Conservation (phyloP, 2,113 vertebrate genomes). For the Mesitornis unicolor region DNA sequence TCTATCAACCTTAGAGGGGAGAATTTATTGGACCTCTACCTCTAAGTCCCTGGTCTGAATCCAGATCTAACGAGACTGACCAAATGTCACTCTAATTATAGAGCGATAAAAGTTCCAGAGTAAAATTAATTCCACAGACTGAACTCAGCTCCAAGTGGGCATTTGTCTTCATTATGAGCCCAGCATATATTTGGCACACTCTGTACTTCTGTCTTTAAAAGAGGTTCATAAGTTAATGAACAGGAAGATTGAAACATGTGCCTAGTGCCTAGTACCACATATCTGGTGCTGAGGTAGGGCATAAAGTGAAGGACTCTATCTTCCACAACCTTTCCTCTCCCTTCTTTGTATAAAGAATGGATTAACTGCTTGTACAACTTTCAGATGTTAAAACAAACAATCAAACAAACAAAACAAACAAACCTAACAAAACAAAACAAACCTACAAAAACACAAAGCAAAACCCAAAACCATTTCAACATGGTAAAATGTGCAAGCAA, state of each 20-base stretch:
- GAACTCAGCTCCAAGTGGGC: constrained; percentile 58
- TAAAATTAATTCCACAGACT: constrained; percentile 65
- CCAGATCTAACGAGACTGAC: constrained; percentile 41
- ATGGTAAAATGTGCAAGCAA: background rate
- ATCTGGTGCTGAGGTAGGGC: background rate
- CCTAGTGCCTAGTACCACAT: background rate
- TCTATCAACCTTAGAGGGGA: background rate
- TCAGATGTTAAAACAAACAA: background rate
- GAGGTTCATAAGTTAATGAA: constrained; percentile 45
- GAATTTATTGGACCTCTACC: background rate
- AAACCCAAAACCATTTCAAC: background rate
- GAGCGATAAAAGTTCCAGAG: constrained; percentile 50
- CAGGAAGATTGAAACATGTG: constrained; percentile 25
- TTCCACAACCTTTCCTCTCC: background rate
- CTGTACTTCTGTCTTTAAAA: constrained; percentile 52
- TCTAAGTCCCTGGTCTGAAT: constrained; percentile 42
- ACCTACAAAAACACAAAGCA: too few species aligned
- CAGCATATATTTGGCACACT: constrained; percentile 32
- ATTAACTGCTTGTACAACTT: background rate
- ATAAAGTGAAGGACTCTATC: background rate
- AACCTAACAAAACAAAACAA: too few species aligned
- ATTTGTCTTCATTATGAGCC: constrained; percentile 72
- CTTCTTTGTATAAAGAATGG: background rate
- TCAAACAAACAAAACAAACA: too few species aligned
- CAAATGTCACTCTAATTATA: constrained; percentile 74